Evolutionary conservation across 2,888 invertebrate species (phyloP).

Genomic region (Scaptomyza polygonia): DNA sequence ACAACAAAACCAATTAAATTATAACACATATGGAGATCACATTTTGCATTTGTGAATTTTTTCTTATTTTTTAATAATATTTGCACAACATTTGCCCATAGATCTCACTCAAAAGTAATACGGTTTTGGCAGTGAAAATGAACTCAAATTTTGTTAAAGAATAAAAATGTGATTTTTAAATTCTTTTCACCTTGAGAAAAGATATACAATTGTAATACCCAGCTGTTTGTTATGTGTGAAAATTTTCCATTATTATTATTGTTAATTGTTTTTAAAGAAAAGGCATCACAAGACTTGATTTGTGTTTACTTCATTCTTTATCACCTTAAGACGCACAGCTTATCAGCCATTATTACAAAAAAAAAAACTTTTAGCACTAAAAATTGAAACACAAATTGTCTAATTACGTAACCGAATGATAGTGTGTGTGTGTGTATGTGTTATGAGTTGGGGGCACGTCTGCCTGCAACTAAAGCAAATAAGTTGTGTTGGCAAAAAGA

Average conservation of each 20-base stretch:
- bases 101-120: slow-evolving; percentile 19
- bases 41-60: background rate
- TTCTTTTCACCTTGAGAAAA: slow-evolving; percentile 38
- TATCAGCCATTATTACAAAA: background rate
- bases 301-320: slow-evolving; percentile 28
- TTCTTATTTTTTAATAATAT: background rate
- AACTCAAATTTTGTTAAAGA: slow-evolving; percentile 22
- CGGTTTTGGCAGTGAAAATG: slow-evolving; percentile 38
- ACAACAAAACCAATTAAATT: background rate
- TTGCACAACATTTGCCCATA: slow-evolving; percentile 13
- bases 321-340: slow-evolving; percentile 62
- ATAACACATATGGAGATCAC: background rate
- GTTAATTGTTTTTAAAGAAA: background rate
- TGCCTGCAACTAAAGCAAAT: slow-evolving; percentile 34
- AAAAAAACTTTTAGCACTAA: slow-evolving; percentile 2
- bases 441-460: slow-evolving; percentile 41
- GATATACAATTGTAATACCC: background rate
- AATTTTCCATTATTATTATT: background rate
- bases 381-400: slow-evolving; percentile 8
- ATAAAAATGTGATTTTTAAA: slow-evolving; percentile 4
- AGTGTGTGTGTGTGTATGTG: too few relatives aligned
- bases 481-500: slow-evolving; percentile 15
- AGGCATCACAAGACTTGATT: slow-evolving; percentile 62
- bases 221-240: slow-evolving; percentile 3
- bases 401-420: slow-evolving; percentile 44